These are phyloP conservation scores for Melolontha melolontha DNA, from an alignment of 2,888 invertebrate genomes.

Conservation along the genomic window DNA sequence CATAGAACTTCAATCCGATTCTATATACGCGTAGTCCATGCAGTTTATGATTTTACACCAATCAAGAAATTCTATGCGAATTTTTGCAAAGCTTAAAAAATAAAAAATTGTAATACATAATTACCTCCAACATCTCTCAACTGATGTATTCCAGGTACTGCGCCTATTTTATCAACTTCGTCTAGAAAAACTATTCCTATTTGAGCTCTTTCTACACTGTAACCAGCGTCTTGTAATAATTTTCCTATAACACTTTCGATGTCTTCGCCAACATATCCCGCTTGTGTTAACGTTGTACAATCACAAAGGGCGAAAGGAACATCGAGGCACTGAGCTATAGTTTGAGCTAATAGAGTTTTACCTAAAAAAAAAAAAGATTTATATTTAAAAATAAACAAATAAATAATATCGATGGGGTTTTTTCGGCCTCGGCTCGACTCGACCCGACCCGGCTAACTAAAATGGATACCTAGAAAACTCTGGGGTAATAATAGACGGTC, in stretches of 20 bases:
- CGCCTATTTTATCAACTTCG: constrained; percentile 99
- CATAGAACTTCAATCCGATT: too few relatives aligned
- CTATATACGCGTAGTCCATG: too few relatives aligned
- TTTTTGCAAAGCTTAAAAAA: too few relatives aligned
- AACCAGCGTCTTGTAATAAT: constrained; percentile 95
- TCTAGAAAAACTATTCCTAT: constrained; percentile 98
- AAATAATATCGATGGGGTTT: too few relatives aligned
- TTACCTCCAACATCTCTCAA: constrained; percentile 92
- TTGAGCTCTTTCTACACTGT: constrained; percentile 97
- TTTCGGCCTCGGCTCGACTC: too few relatives aligned
- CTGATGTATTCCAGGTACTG: constrained; percentile 94
- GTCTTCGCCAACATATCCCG: constrained; percentile 99
- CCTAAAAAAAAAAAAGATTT: constrained; percentile 67
- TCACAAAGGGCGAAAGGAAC: constrained; percentile 99
- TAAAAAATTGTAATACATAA: constrained; percentile 25
- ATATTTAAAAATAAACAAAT: background rate
- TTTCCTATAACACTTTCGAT: constrained; percentile 99
- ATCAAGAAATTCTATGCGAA: too few relatives aligned
- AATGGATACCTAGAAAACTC: too few relatives aligned
- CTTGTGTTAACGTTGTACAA: constrained; percentile 95
- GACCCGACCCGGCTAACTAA: too few relatives aligned
- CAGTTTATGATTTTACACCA: too few relatives aligned
- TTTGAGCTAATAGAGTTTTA: constrained; percentile 97
- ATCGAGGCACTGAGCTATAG: constrained; percentile 96
- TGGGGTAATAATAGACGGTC: too few relatives aligned